These are phyloP conservation scores for Standfussiana lucernea DNA, from an alignment of 2,888 invertebrate genomes.

Conservation along the genomic window DNA sequence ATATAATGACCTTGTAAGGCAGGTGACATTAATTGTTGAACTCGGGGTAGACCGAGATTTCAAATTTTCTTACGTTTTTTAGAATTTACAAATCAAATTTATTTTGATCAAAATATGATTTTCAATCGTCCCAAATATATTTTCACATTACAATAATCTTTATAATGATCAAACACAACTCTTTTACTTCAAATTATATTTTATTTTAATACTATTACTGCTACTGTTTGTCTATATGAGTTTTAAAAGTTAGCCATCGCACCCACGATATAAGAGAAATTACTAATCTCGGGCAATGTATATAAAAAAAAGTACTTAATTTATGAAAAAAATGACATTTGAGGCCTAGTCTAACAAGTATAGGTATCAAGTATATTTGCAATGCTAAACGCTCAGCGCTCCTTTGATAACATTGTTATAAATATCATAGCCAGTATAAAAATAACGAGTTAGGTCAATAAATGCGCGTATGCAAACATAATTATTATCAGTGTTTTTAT, in stretches of 20 bases:
- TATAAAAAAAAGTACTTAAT: not conserved
- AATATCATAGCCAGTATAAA: conserved; percentile 44
- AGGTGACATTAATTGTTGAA: not conserved
- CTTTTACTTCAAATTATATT: not conserved
- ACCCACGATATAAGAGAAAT: not conserved
- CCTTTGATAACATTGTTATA: conserved; percentile 48
- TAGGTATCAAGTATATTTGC: conserved; percentile 2
- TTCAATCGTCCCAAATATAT: not conserved
- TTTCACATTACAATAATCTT: not conserved
- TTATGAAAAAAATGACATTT: not conserved
- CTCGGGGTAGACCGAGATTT: not conserved
- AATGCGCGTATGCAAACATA: conserved; percentile 39
- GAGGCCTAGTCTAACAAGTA: not conserved
- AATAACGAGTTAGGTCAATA: conserved; percentile 42
- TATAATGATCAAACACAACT: not conserved
- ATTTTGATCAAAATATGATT: not conserved
- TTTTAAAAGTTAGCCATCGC: not conserved
- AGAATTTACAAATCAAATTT: not conserved
- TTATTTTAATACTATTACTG: no score
- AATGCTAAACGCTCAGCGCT: not conserved
- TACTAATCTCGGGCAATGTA: not conserved
- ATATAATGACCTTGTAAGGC: conserved; percentile 1
- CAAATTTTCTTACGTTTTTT: not conserved
- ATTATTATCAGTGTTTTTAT: conserved; percentile 38
- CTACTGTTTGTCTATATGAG: not conserved